A percentile compares a stretch with the other conserved stretches of the same genome.
phyloP scores from a whole-genome alignment of 2,113 vertebrate genomes.

The Phodopus roborovskii region DNA sequence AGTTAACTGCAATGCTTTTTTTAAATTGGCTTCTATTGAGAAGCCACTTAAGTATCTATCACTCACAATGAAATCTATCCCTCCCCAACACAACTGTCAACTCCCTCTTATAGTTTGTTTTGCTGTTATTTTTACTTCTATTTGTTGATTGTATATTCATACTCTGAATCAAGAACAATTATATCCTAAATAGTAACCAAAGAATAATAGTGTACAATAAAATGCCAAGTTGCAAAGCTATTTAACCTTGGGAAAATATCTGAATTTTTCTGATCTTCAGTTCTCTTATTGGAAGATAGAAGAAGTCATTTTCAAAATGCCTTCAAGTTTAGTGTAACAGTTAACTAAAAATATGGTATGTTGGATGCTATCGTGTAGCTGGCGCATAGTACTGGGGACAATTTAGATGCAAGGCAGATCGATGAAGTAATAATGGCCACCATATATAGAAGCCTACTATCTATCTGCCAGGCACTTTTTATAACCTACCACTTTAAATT shows the following conservation, averaged over 20 bases:
- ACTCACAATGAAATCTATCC: conserved; percentile 15
- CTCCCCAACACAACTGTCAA: not conserved
- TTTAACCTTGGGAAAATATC: conserved; percentile 22
- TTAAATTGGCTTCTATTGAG: not conserved
- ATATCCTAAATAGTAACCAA: not conserved
- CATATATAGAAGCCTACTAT: conserved; percentile 12
- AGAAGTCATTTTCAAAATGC: conserved; percentile 5
- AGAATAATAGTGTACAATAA: not conserved
- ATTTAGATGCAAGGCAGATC: conserved; percentile 26
- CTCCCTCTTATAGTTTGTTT: not conserved
- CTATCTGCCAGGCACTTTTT: not conserved
- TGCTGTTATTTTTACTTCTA: not conserved
- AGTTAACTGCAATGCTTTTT: not conserved
- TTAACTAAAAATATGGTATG: conserved; percentile 27
- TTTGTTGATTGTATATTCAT: conserved; percentile 20
- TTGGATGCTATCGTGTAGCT: not conserved
- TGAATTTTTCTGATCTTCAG: conserved; percentile 31
- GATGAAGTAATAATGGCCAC: conserved; percentile 33
- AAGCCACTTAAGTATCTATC: not conserved
- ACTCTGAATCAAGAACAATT: conserved; percentile 14
- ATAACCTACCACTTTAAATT: conserved; percentile 40
- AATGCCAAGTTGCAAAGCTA: conserved; percentile 13
- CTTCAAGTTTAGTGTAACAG: conserved; percentile 31
- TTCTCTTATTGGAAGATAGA: conserved; percentile 34
- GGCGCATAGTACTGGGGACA: not conserved